phyloP scores from a whole-genome alignment of 2,888 invertebrate genomes.

The Hedya salicella region DNA sequence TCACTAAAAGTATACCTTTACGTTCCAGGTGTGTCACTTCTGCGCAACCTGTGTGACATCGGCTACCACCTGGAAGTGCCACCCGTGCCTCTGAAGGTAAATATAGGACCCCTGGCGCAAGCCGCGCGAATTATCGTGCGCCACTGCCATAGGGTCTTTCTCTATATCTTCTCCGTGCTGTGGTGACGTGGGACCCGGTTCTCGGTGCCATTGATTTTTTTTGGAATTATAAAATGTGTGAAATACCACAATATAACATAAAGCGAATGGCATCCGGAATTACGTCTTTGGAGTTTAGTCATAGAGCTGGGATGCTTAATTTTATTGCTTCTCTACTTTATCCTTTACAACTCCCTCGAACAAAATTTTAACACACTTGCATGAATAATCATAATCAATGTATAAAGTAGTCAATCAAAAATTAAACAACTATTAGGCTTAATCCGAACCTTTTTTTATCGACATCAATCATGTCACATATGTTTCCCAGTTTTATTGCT shows the following conservation, averaged over 20 bases:
- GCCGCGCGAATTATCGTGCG: conserved; percentile 48
- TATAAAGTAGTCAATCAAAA: too few species aligned
- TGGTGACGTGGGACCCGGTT: conserved; percentile 15
- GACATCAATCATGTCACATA: neutral
- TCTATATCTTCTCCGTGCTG: conserved; percentile 57
- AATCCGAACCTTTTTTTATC: too few species aligned
- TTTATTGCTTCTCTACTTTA: too few species aligned
- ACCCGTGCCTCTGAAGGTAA: conserved; percentile 87
- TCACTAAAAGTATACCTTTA: neutral
- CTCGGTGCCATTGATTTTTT: conserved; percentile 1
- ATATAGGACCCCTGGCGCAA: conserved; percentile 48
- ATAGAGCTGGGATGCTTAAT: conserved; percentile 14
- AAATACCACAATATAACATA: neutral
- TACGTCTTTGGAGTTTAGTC: neutral
- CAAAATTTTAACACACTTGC: too few species aligned
- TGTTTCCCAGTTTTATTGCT: conserved; percentile 14
- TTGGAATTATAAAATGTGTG: neutral
- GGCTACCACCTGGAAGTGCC: conserved; percentile 90
- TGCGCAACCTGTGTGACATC: conserved; percentile 87
- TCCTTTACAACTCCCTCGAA: too few species aligned
- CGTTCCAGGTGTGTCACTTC: conserved; percentile 84
- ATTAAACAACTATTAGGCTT: too few species aligned
- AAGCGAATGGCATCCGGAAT: conserved; percentile 6
- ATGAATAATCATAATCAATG: too few species aligned
- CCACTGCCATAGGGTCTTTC: conserved; percentile 49